Base-by-base conservation (phyloP, 2,113 vertebrate species). In the Neolamprologus variostigma region DNA sequence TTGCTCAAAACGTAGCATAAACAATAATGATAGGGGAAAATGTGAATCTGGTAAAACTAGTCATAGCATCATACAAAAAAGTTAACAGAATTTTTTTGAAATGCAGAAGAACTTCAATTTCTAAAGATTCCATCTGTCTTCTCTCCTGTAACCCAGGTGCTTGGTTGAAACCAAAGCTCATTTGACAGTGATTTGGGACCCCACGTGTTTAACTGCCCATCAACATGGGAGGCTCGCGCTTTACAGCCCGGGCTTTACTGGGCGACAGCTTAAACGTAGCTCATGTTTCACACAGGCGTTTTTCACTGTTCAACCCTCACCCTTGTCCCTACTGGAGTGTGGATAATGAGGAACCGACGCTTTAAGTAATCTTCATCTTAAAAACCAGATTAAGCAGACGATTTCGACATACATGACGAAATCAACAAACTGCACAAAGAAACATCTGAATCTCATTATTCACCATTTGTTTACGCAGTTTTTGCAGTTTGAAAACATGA, bases 211-310 rank as follows among this genome's bases (percentile, higher is more conserved):
- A 95, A 95, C 88, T 93, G 91, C 89, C 89, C 86, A 91, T 91
- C 94, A 94, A 96, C 95, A 96, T 94, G 94, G 95, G 95, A 95
- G 92, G 93, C 89, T 93, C 94, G 91, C 80, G 85, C 94, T 96
- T 96, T 96, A 96, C 89, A 92, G 93, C 91, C 89, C 13, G 5
- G 83, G 88, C 90, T 96, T 96, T 96, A 96, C 95, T 94, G 93
- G 83, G 73, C 78, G 57, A 95, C 87, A 92, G 94, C 91, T 96
- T 95, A 96, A 96, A 93, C 45, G 78, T 86, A 87, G 94, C 93
- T 97, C 94, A 89, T 87, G 91, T 97, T 97, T 96, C 96, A 90
- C 51, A 54, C 81, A 50, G 89, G 92, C 94, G 90, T 95, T 90
- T 94, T 94, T 94, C 88, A 90, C 90, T 90, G 88, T 90, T 91